Conservation (phyloP, 37 sponge, comb jelly and placozoan species). For the Cliona cf. orientalis region DNA sequence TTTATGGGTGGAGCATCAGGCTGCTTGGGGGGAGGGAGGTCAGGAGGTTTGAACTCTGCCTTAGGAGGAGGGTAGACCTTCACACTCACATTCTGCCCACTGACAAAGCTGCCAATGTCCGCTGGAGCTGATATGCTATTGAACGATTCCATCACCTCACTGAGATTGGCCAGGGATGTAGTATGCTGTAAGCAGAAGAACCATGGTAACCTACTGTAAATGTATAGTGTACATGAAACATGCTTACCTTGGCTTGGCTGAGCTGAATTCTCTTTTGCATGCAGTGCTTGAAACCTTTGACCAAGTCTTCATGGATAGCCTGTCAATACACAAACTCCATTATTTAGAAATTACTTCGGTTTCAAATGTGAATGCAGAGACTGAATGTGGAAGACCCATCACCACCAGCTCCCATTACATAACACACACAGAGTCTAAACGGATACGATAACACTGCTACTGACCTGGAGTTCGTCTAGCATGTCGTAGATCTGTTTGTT, state of each 20-base stretch:
- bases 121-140: not conserved
- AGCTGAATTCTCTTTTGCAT: slow-evolving; percentile 34
- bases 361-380: no score
- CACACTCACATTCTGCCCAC: slow-evolving; percentile 23
- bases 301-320: slow-evolving; percentile 65
- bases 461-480: slow-evolving; percentile 62
- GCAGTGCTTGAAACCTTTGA: slow-evolving; percentile 29
- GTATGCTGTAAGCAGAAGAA: slow-evolving; percentile 1
- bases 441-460: not conserved
- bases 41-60: slow-evolving; percentile 30
- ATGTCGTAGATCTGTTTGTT: slow-evolving; percentile 54
- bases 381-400: no score
- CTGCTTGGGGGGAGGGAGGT: slow-evolving; percentile 33
- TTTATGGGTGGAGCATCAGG: slow-evolving; percentile 46
- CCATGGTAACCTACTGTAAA: not conserved
- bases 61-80: slow-evolving; percentile 61
- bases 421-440: not conserved
- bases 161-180: slow-evolving; percentile 1
- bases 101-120: slow-evolving; percentile 30
- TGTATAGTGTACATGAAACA: no score
- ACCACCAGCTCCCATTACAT: no score
- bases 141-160: not conserved
- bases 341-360: no score
- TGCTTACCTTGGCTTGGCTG: slow-evolving; percentile 39
- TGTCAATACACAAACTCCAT: no score